phyloP scores from a whole-genome alignment of 1,140 invertebrate genomes.

The Heliconius himera region DNA sequence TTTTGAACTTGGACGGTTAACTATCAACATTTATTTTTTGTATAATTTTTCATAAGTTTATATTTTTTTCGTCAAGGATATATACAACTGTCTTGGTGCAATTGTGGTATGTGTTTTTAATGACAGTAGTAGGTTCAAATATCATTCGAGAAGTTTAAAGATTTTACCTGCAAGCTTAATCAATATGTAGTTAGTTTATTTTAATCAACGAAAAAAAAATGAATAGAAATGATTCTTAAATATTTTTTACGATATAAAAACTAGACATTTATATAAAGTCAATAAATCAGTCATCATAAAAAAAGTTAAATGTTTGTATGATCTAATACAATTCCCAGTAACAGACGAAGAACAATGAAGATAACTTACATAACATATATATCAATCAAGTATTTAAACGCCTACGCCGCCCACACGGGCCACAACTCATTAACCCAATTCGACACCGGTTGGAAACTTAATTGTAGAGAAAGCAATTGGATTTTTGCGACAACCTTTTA shows the following conservation, averaged over 20 bases:
- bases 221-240: too few species aligned
- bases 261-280: too few species aligned
- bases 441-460: constrained; percentile 34
- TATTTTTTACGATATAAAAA: too few species aligned
- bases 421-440: constrained; percentile 40
- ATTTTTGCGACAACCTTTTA: constrained; percentile 29
- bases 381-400: constrained; percentile 15
- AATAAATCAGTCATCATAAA: too few species aligned
- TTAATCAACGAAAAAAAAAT: too few species aligned
- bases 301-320: too few species aligned
- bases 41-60: not conserved
- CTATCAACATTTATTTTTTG: not conserved
- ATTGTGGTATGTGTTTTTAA: too few species aligned
- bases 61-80: too few species aligned
- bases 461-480: constrained; percentile 40
- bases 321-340: not conserved
- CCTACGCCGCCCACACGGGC: constrained; percentile 21
- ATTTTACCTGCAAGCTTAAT: too few species aligned
- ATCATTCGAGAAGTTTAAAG: too few species aligned
- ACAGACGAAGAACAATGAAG: not conserved
- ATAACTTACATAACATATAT: not conserved
- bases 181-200: too few species aligned
- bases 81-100: not conserved
- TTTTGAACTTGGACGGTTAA: not conserved
- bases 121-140: too few species aligned